These are phyloP conservation scores for Lanius ludovicianus DNA, from an alignment of 2,113 vertebrate genomes.

Conservation along the genomic window DNA sequence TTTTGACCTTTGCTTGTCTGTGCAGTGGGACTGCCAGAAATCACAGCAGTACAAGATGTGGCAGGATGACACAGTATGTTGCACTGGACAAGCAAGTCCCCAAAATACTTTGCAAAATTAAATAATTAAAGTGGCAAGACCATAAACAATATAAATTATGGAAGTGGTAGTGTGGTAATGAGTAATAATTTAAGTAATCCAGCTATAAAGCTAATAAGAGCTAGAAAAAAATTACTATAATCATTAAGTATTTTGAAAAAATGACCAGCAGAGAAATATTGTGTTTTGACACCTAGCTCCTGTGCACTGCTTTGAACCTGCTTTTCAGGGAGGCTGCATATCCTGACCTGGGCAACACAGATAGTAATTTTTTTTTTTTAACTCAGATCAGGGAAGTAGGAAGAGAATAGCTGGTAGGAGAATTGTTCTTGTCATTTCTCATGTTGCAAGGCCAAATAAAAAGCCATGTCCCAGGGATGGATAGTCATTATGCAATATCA, in stretches of 20 bases:
- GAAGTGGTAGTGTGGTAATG: neutral
- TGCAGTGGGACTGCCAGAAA: neutral
- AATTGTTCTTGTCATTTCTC: neutral
- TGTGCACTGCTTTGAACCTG: neutral
- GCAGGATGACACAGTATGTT: neutral
- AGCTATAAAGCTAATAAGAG: neutral
- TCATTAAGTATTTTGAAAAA: neutral
- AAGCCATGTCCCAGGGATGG: neutral
- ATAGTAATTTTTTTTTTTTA: neutral
- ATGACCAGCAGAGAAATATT: neutral
- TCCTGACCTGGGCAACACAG: neutral
- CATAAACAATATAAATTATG: neutral
- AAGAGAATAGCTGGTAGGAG: neutral
- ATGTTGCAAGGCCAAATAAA: neutral
- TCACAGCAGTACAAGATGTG: accelerated
- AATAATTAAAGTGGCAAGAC: neutral
- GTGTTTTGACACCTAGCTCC: neutral
- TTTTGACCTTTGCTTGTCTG: neutral
- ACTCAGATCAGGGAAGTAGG: neutral
- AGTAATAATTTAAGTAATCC: neutral
- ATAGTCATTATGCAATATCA: accelerated
- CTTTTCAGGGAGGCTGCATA: neutral
- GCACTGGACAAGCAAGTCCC: neutral
- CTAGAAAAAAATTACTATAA: neutral
- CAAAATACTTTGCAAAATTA: neutral